Base-by-base conservation (phyloP, 2,888 invertebrate species). In the Callosobruchus maculatus region DNA sequence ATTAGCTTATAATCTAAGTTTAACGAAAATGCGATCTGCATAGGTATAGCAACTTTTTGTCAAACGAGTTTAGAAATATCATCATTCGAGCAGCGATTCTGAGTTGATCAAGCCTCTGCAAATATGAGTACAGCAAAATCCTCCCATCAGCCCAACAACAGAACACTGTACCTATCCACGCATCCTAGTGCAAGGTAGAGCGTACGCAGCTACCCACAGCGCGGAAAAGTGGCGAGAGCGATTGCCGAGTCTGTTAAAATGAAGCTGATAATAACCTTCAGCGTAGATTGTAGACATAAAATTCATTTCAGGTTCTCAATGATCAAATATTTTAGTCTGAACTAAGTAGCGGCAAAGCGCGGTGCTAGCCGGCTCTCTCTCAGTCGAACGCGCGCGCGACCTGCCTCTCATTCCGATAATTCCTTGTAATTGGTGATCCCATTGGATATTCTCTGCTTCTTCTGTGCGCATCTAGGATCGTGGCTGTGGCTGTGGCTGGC, bases 241-340 rank as follows among this genome's bases (percentile, higher is more conserved):
- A 49, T 18, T 49, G 49, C 49, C 49, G 49, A 49, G 49, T 49
- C 49, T 13, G 49, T 82, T 81, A 80, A 82, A 82, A 81, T 82
- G 81, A 81, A 83, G 82, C 82, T 82, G 81, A 82, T 83, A 82
- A 81, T 83, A 83, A 82, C 83, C 83, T 83, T 83, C 83, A 80
- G 79, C 81, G 81, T 82, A 80, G 81, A 83, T 83, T 81, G 83
- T 82, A 82, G 83, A 82, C 83, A 82, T 83, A 82, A 83, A 83
- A 82, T 83, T 82, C 82, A 82, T 82, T 83, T 83, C 83, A 83
- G 82, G 82, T 82, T 82, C 81, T 83, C 81, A 82, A 82, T 83
- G 82, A 81, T 83, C 81, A 80, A 83, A 83, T 83, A 83, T 82
- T 83, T 82, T 80, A 83, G 82, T 82, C 80, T 78, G 80, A 77